Base-by-base conservation (phyloP, 2,888 invertebrate species). In the Parelbella ahira region DNA sequence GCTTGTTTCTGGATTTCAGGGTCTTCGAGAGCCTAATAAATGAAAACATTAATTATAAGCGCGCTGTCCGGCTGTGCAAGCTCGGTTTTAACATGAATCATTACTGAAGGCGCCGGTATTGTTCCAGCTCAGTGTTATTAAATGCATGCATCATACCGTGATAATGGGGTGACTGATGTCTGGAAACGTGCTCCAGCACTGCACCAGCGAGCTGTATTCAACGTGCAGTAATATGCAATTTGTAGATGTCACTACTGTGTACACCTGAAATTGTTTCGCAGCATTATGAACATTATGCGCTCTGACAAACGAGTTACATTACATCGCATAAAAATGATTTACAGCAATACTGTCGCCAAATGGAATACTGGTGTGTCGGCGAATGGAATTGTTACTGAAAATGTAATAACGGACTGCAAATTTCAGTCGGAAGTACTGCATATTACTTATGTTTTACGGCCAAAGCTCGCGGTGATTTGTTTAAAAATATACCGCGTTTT, bases 161-260 rank as follows among this genome's bases (percentile, higher is more conserved):
- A 64, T 69, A 67, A 83, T 76, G 44, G 77, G 74, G 55, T 80
- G 69, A 61, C 71, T 75, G 59, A 86, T 74, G 56, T 82, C 78
- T 8, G 88, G 88, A 63, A 88, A 88, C 47, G 79, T 76, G 61
- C 86, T 79, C 78, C 84, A 81, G 51, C 81, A 78, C 56, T 86
- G 86, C 56, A 84, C 74, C 51, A 84, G 61, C 4, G 76, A 66
- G 39, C 72, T 73, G 63, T 82, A 89, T 55, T 88, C 82, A 51
- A 89, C 64, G 49, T 79, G 78, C 30, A 88, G 68, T 48, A 89
- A 64, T 58, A 86, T 74, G 63, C 89, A 89, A 63, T 89, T 88
- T 50, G 89, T 89, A 46, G 77, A 66, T 47, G 89, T 88, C 67
- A 80, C 46, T 11, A 86, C 78, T 11, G 89, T 89, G 56, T 84